phyloP scores from a whole-genome alignment of 1,140 invertebrate species.

The Globodera rostochiensis region DNA sequence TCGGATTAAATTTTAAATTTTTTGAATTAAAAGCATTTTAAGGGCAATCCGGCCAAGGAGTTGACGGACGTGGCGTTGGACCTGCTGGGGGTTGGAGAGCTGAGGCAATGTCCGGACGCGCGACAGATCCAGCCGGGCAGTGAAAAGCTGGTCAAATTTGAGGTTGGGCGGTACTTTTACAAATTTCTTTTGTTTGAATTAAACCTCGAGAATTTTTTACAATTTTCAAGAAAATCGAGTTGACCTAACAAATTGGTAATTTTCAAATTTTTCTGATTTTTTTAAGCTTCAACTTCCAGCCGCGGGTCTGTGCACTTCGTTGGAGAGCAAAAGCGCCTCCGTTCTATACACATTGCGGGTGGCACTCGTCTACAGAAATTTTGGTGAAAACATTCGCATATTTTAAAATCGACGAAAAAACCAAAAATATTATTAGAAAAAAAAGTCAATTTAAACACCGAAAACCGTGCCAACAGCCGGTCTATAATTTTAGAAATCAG shows the following conservation, averaged over 20 bases:
- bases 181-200: too few species aligned
- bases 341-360: slow-evolving; percentile 27
- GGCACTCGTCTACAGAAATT: slow-evolving; percentile 14
- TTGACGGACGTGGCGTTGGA: neutral
- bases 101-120: neutral
- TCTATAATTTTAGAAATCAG: too few species aligned
- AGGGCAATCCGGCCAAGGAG: slow-evolving; percentile 1
- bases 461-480: too few species aligned
- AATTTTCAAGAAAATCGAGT: too few species aligned
- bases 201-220: too few species aligned
- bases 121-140: neutral
- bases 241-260: too few species aligned
- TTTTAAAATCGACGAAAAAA: neutral
- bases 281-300: neutral
- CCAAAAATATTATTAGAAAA: neutral
- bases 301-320: slow-evolving; percentile 19
- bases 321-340: slow-evolving; percentile 36
- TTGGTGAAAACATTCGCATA: slow-evolving; percentile 10
- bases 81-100: neutral
- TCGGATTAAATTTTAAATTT: neutral
- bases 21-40: neutral
- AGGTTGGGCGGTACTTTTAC: neutral
- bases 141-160: slow-evolving; percentile 25
- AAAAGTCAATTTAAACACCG: neutral
- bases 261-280: neutral